A percentile compares a stretch with the other conserved stretches of the same genome.
phyloP scores from a whole-genome alignment of 2,888 invertebrate genomes.

The Mystacides longicornis region DNA sequence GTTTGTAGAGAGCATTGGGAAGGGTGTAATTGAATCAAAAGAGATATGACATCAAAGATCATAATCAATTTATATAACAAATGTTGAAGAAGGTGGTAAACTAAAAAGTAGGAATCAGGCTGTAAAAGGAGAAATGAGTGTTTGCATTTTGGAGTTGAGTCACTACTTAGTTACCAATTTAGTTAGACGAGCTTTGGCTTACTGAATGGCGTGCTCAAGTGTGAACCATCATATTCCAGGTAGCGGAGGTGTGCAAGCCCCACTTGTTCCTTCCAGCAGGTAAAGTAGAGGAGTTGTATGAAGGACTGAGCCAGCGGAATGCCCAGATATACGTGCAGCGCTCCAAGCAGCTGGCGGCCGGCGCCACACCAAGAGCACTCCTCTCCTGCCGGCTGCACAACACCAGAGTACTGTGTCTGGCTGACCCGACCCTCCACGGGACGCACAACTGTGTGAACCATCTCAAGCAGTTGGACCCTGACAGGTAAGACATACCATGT shows the following conservation, averaged over 20 bases:
- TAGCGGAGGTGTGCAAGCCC: conserved; percentile 72
- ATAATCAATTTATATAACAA: too few relatives aligned
- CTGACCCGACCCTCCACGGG: conserved; percentile 83
- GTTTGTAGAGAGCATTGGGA: too few relatives aligned
- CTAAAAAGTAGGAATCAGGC: too few relatives aligned
- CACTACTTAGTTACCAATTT: too few relatives aligned
- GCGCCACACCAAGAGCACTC: conserved; percentile 49
- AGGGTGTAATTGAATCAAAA: too few relatives aligned
- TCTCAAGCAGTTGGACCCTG: conserved; percentile 77
- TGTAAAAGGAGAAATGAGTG: too few relatives aligned
- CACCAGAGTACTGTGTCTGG: conserved; percentile 59
- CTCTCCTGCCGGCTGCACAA: conserved; percentile 81
- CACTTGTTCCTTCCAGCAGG: conserved; percentile 76
- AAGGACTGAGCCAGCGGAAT: conserved; percentile 80
- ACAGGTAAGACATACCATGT: conserved; percentile 43
- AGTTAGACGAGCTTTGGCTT: too few relatives aligned
- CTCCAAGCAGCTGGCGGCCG: conserved; percentile 65
- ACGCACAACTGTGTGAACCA: conserved; percentile 62
- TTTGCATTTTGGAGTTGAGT: too few relatives aligned
- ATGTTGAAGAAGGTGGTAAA: too few relatives aligned
- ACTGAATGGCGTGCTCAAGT: too few relatives aligned
- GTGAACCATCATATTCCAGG: too few relatives aligned
- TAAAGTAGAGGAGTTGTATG: conserved; percentile 84
- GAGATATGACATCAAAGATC: too few relatives aligned
- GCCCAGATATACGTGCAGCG: conserved; percentile 94